A percentile compares a stretch with the other conserved stretches of the same genome.
Evolutionary conservation across 2,113 vertebrate genomes (phyloP).

Genomic region (Emydura subglobosa): DNA sequence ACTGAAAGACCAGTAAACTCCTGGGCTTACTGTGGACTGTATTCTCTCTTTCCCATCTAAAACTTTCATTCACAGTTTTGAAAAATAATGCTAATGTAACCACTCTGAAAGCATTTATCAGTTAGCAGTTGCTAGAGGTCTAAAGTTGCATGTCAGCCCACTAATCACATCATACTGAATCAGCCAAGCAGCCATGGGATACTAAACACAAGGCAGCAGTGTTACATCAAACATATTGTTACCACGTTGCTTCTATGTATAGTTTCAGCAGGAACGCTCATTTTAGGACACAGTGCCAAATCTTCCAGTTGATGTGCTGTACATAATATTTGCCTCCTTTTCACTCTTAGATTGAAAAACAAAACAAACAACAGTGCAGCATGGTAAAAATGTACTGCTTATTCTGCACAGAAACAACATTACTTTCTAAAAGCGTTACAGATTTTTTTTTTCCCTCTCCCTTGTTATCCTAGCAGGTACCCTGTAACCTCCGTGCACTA

Average conservation of each 20-base stretch:
- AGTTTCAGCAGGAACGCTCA: background rate
- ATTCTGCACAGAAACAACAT: constrained; percentile 50
- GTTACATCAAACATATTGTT: background rate
- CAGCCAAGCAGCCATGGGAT: background rate
- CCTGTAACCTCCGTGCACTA: constrained; percentile 80
- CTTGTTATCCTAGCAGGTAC: constrained; percentile 80
- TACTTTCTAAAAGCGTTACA: constrained; percentile 72
- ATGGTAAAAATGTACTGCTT: constrained; percentile 48
- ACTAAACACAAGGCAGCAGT: constrained; percentile 6
- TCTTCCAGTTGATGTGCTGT: background rate
- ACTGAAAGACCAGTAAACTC: background rate
- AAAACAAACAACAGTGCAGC: background rate
- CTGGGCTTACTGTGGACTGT: background rate
- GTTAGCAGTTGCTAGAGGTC: constrained; percentile 49
- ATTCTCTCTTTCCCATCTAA: constrained; percentile 13
- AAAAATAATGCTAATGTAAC: constrained; percentile 12
- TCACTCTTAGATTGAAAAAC: background rate
- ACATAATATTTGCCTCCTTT: background rate
- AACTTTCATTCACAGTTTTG: constrained; percentile 7
- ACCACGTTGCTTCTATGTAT: background rate
- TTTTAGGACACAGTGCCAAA: background rate
- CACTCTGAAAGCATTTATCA: background rate
- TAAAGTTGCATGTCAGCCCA: background rate
- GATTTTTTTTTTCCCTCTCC: constrained; percentile 44
- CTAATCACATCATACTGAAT: background rate